Evolutionary conservation across 2,888 invertebrate species (phyloP), one percentile per base, ranked within the genome.

Genomic region (Terebella lapidaria): DNA sequence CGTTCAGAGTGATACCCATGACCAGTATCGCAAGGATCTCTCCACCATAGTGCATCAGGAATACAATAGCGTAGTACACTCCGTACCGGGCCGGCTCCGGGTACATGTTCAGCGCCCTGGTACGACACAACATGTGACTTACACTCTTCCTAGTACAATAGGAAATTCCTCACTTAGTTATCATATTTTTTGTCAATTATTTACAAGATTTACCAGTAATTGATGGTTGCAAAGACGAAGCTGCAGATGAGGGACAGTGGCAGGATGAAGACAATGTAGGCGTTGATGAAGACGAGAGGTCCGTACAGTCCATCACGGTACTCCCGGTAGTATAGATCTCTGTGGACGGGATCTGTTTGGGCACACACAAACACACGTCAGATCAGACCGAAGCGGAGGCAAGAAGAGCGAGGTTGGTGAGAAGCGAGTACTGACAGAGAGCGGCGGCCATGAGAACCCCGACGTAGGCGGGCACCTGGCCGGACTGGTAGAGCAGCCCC

Each of bases 251-350:
- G 58, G 20, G 65, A 63, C 61, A 74, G 73, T 1, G 74, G 74
- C 3, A 74, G 35, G 45, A 70, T 66, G 56, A 74, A 74, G 15
- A 74, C 22, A 24, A 66, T 63, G 58, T 74, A 75, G 20, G 74
- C 71, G 4, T 71, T 20, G 25, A 75, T 61, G 56, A 75, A 74
- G 1, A 70, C 66, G 3, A 63, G 56, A 1, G 70, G 65, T 0
- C 69, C 66, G 62, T 75, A 75, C 42, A 74, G 60, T 1, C 75
- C 75, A 54, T 75, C 75, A 22, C 71, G 65, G 28, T 67, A 66
- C 56, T 75, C 75, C 27, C 75, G 59, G 65, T 72, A 73, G 58
- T 70, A 74, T 20, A 73, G 57, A 35, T 72, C 71, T 24, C 75
- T 65, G 25, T 73, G 59, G 0, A 68, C 60, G 1, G 75, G 74